Conservation (phyloP, 2,888 invertebrate species). For the Dryadula phaetusa region DNA sequence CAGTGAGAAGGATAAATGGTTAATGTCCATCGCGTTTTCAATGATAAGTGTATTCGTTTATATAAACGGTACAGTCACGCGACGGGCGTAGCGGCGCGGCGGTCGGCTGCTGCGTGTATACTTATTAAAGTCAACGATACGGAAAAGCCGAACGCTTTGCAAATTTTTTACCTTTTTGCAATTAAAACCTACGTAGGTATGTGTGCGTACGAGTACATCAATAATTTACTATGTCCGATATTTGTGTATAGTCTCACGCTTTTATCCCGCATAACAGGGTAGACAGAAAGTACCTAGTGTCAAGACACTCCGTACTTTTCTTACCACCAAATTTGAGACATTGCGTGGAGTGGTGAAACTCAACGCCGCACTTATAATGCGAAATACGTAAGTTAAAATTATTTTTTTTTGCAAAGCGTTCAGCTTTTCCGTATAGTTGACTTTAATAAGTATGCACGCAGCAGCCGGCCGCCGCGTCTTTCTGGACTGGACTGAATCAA, state of each 20-base stretch:
- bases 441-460: background rate
- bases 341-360: no score
- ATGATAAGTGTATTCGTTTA: slow-evolving; percentile 3
- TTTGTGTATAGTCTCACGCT: no score
- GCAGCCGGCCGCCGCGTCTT: background rate
- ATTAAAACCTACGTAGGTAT: no score
- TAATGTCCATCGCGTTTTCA: background rate
- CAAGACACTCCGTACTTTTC: no score
- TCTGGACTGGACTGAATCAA: no score
- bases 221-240: no score
- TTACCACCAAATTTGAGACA: no score
- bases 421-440: background rate
- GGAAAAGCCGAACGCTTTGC: background rate
- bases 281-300: no score
- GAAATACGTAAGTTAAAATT: no score
- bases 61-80: slow-evolving; percentile 18
- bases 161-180: background rate
- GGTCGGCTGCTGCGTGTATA: background rate
- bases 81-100: background rate
- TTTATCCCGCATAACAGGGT: no score
- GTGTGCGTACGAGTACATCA: no score
- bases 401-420: background rate
- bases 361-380: no score
- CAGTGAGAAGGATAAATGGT: background rate
- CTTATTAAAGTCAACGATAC: background rate